phyloP scores from a whole-genome alignment of 2,797 vertebrate genomes.

The Ficedula albicollis region DNA sequence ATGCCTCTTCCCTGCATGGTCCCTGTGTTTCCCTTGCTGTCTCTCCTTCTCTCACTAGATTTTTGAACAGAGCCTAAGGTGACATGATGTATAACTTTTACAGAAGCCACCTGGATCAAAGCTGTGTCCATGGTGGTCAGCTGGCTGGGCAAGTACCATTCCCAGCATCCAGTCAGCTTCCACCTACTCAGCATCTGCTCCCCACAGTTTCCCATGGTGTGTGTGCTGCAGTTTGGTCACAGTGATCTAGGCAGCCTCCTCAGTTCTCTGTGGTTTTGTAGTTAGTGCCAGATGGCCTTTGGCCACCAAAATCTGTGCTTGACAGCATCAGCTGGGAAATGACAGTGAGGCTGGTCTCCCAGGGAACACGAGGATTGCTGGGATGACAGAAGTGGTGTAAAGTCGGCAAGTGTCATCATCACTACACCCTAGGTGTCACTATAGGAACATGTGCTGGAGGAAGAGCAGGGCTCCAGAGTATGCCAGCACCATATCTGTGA shows the following conservation, averaged over 20 bases:
- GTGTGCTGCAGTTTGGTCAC: not conserved
- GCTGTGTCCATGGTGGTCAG: not conserved
- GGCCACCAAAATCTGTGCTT: not conserved
- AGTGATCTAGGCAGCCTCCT: not conserved
- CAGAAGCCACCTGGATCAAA: not conserved
- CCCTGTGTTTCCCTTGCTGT: not conserved
- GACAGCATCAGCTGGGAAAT: not conserved
- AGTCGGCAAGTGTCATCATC: not conserved
- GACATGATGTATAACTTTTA: not conserved
- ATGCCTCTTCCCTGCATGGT: accelerated
- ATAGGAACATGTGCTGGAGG: not conserved
- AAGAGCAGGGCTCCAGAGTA: not conserved
- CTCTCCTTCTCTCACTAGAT: not conserved
- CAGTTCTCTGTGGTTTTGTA: not conserved
- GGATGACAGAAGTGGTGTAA: not conserved
- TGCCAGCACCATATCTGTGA: accelerated
- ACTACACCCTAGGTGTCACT: slow-evolving; percentile 53
- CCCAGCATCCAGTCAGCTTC: not conserved
- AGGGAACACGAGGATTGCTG: not conserved
- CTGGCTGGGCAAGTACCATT: not conserved
- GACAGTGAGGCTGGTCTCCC: not conserved
- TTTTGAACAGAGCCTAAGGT: not conserved
- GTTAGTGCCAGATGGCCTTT: not conserved
- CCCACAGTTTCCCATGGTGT: accelerated
- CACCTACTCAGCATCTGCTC: not conserved